Percentiles rank a stretch among this genome's conserved stretches.
phyloP scores from a whole-genome alignment of 2,797 vertebrate genomes.

The Scolopax rusticola region DNA sequence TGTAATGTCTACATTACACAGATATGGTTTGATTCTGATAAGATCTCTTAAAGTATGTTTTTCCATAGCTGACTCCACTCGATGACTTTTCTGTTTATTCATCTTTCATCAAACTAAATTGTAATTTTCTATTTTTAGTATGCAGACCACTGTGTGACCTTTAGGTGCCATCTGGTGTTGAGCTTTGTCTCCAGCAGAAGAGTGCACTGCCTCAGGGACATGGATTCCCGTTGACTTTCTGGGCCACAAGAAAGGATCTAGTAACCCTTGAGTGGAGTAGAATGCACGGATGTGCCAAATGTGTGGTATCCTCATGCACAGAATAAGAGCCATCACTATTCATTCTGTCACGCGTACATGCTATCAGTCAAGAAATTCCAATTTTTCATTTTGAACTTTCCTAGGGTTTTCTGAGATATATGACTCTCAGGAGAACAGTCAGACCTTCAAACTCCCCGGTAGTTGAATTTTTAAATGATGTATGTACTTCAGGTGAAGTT shows the following conservation, averaged over 20 bases:
- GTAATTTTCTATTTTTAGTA: background rate
- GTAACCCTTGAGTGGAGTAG: background rate
- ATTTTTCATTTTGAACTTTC: background rate
- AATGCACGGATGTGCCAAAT: background rate
- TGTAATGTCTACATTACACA: fast-evolving
- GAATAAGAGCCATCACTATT: background rate
- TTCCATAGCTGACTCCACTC: background rate
- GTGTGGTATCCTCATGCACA: background rate
- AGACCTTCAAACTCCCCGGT: background rate
- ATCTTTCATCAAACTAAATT: background rate
- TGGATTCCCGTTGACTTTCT: background rate
- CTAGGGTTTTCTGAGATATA: background rate
- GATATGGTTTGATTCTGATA: background rate
- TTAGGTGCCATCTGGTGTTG: slow-evolving; percentile 11
- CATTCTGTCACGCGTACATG: background rate
- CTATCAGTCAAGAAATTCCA: background rate
- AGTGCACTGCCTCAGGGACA: background rate
- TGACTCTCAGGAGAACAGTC: background rate
- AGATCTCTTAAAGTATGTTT: background rate
- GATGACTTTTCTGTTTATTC: background rate
- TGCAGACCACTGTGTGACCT: background rate
- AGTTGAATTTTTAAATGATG: background rate
- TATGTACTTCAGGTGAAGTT: background rate
- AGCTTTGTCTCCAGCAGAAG: background rate
- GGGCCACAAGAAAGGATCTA: background rate